phyloP scores from a whole-genome alignment of 2,113 vertebrate genomes.

The Scomber colias region DNA sequence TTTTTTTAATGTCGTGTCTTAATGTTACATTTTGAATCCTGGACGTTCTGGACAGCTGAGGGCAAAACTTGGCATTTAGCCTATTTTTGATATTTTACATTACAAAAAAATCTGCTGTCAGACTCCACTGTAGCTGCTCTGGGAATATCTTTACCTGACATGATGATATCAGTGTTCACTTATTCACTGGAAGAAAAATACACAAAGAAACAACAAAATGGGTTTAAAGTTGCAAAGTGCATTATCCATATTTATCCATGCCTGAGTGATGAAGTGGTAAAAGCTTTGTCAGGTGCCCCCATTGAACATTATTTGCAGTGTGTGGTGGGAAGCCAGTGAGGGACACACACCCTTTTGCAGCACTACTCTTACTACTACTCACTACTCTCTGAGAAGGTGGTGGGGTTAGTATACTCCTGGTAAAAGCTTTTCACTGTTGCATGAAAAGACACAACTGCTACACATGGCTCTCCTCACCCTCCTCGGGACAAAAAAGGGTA shows the following conservation, averaged over 20 bases:
- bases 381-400: background rate
- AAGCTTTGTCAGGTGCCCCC: too few relatives aligned
- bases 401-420: conserved; percentile 7
- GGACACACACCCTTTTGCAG: background rate
- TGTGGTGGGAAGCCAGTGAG: conserved; percentile 1
- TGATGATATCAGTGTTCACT: background rate
- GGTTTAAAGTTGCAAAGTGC: background rate
- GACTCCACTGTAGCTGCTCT: background rate
- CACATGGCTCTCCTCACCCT: background rate
- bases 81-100: background rate
- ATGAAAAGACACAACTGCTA: conserved; percentile 42
- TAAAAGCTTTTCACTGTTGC: conserved; percentile 19
- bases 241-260: background rate
- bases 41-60: too few relatives aligned
- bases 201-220: background rate
- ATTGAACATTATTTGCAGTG: background rate
- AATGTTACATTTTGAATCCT: background rate
- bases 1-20: background rate
- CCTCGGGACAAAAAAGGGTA: background rate
- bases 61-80: background rate
- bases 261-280: background rate
- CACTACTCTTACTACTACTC: background rate
- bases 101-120: background rate
- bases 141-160: background rate
- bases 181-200: background rate